Base-by-base conservation (phyloP, 2,113 vertebrate genomes). In the Dolichotis patagonum region DNA sequence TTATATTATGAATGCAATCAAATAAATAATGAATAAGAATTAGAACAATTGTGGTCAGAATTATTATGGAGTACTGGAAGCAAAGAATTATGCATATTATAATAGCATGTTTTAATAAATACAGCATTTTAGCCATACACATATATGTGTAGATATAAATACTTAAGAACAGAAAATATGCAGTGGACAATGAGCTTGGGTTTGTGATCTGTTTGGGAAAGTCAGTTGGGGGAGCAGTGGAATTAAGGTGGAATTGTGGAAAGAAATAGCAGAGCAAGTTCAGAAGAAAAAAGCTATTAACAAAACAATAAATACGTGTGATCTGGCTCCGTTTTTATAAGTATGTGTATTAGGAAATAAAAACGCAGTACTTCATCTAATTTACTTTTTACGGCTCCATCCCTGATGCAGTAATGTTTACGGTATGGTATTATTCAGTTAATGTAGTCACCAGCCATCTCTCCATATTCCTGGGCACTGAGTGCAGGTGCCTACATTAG, bases 1-100 rank as follows among this genome's bases (percentile, higher is more conserved):
- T 60, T 43, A n/a, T 65, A 75, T 67, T 62, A 69, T 26, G 60
- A 69, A 62, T 41, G n/a, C 43, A 92, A 60, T 19, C 92, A 89
- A 62, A 81, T 88, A 95, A 92, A 88, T 90, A 9, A 78, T 73
- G 71, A 90, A 88, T 67, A 58, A 83, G 69, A 80, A 71, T 81
- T 85, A 69, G 46, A 95, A 84, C 3, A 75, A 32, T 38, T 87
- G 49, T 54, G 38, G 35, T 77, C 8, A 85, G 52, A 56, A 94
- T 49, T n/a, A 60, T 20, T 46, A 2, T 41, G n/a, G 19, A 73
- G 6, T 49, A 7, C 8, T 49, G 32, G 54, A 63, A 87, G 28
- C 10, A 91, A 85, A 67, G 12, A n/a, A n/a, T n/a, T 56, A 65
- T 81, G 30, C 5, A 83, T 77, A 58, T 63, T 54, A 60, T 46